Base-by-base conservation (phyloP, 2,888 invertebrate genomes). In the Drosophila melanosoma region DNA sequence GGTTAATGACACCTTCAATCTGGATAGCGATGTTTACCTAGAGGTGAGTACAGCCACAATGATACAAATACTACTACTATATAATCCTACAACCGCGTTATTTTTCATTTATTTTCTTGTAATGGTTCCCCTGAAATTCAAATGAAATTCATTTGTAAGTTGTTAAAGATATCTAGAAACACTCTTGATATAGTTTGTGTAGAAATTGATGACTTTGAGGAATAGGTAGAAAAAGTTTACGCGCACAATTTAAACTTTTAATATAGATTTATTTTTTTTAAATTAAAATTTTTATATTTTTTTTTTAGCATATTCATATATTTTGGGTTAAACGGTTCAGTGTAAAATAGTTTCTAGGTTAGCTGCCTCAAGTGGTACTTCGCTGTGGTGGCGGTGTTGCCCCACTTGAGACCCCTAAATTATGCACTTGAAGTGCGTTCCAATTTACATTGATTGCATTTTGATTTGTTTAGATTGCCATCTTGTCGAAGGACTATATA, bases 1-100 rank as follows among this genome's bases (percentile, higher is more conserved):
- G 91, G 97, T 98, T 94, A 98, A 98, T 94, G 96, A 96, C 93
- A 97, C 97, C 84, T 98, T 98, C 94, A 96, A 97, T 93, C 98
- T 97, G 71, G 95, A 96, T 91, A 97, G 97, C 90, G 96, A 97
- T 90, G 95, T 97, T 90, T 98, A 98, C 94, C 95, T 97, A 86
- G 98, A 98, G 96, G 97, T 97, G 93, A 94, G 94, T 91, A 77
- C 79, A 38, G 57, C 62, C 59, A 36, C 33, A 48, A 38, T 48
- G 48, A 45, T 48, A 36, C 23, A 38, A 38, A 17, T n/a, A 12
- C 15, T 45, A 15, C 15, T 29, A 23, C 23, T 29, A 29, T 17
- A 49, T 10, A 20, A 12, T 38, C 12, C 15, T 36, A n/a, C 17
- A 36, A 1, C 5, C 29, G 29, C 29, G n/a, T 8, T 38, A 26